Evolutionary conservation across 1,140 invertebrate species (phyloP).

Genomic region (Bilobella aurantiaca): DNA sequence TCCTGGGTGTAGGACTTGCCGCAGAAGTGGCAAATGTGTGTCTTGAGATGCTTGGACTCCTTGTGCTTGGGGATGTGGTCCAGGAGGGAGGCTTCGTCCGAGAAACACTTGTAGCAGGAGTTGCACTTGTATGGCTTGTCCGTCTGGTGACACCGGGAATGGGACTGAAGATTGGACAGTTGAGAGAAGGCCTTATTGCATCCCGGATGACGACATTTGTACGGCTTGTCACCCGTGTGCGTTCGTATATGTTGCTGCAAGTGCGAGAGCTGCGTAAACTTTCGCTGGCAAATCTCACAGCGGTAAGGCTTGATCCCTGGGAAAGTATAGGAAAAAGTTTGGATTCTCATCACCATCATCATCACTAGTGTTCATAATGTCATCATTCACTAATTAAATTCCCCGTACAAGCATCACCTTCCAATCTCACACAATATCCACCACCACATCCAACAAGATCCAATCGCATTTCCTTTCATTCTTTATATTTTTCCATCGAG

Average conservation of each 20-base stretch:
- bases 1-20: conserved; percentile 99
- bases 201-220: conserved; percentile 92
- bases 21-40: conserved; percentile 97
- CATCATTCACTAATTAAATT: too few species aligned
- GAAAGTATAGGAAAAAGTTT: too few species aligned
- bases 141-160: conserved; percentile 94
- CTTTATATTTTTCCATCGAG: too few species aligned
- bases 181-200: conserved; percentile 99
- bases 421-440: too few species aligned
- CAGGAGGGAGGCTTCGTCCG: conserved; percentile 84
- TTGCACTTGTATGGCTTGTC: conserved; percentile 81
- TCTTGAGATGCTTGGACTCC: conserved; percentile 98
- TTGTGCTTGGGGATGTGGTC: conserved; percentile 99
- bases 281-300: conserved; percentile 95
- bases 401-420: too few species aligned
- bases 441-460: too few species aligned
- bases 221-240: conserved; percentile 96
- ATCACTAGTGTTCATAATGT: too few species aligned
- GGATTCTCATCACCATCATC: too few species aligned
- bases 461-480: too few species aligned
- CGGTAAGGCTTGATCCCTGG: conserved; percentile 75
- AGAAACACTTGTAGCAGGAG: conserved; percentile 96
- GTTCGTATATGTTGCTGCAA: conserved; percentile 97
- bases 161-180: conserved; percentile 93
- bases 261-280: conserved; percentile 98